Percentiles rank a stretch among this genome's conserved stretches.
Evolutionary conservation across 2,888 invertebrate genomes (phyloP).

Genomic region (Idaea straminata): DNA sequence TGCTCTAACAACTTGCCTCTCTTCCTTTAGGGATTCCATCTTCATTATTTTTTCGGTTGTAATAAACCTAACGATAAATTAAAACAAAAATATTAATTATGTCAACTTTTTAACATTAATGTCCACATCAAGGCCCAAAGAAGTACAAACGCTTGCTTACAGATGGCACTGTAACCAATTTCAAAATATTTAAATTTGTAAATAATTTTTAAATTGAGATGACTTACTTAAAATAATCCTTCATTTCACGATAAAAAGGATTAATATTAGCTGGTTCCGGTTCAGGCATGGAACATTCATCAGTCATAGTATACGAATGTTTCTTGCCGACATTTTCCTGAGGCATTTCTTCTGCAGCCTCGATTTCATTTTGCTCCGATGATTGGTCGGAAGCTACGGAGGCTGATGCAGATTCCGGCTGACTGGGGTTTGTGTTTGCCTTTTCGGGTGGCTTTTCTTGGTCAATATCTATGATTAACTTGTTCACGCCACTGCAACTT

Average conservation of each 20-base stretch:
- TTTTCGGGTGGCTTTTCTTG: constrained; percentile 29
- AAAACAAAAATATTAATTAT: background rate
- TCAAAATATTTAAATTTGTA: too few species aligned
- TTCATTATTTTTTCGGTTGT: constrained; percentile 60
- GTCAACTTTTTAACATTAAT: background rate
- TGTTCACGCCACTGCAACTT: constrained; percentile 40
- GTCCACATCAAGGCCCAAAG: background rate
- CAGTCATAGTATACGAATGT: constrained; percentile 35
- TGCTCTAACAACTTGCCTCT: constrained; percentile 61
- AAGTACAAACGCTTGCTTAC: constrained; percentile 7
- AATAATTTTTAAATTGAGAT: too few species aligned
- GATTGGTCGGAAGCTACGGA: constrained; percentile 47
- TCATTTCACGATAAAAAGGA: constrained; percentile 51
- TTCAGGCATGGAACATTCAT: constrained; percentile 15
- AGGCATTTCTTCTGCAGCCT: constrained; percentile 33
- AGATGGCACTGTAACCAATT: constrained; percentile 22
- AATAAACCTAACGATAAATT: constrained; percentile 18
- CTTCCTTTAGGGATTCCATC: constrained; percentile 67
- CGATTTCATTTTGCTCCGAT: constrained; percentile 47
- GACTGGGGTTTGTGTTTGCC: constrained; percentile 23
- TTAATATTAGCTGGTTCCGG: constrained; percentile 21
- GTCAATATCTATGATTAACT: constrained; percentile 29
- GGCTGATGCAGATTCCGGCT: constrained; percentile 39
- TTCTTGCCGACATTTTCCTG: constrained; percentile 26
- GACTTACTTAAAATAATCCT: constrained; percentile 57